Base-by-base conservation (phyloP, 2,888 invertebrate genomes). In the Tipula confusa region DNA sequence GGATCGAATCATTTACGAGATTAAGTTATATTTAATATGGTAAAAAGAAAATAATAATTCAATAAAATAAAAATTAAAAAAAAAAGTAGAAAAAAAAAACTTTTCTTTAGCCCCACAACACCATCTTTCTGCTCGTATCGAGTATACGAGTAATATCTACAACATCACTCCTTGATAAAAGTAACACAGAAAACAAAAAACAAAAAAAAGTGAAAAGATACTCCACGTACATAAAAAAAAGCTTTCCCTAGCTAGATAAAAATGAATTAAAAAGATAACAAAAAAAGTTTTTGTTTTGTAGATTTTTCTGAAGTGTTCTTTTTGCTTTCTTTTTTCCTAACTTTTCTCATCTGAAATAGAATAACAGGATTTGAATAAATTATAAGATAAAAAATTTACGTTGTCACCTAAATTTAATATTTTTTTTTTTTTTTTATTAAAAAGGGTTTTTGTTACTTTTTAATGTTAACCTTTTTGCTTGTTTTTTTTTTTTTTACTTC, bases 361-460 rank as follows among this genome's bases (percentile, higher is more conserved):
- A 64, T 64, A 64, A 64, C 64, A 64, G 64, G 64, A 64, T 64
- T 64, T 64, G 64, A 64, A 64, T 64, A 64, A 64, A 64, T 64
- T 64, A 64, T 64, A 64, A n/a, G 64, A 64, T 64, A 64, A 64
- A 48, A 64, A 64, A 64, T 9, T 64, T 64, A 64, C 64, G 64
- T 64, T 64, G 64, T 64, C 64, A 64, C 64, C 64, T 64, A 64
- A 64, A 64, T 64, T 64, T 64, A 64, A 64, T 64, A 64, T 64
- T 64, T 48, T 38, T 48, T 48, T 5, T 48, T 48, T 5, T 48
- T 48, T 64, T 64, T 64, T 64, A 64, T 24, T 64, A 64, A 64
- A 64, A 64, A 64, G 64, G 64, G 64, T 64, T 64, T 64, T 64
- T 64, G 64, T 64, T 64, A 64, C 64, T 64, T 64, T 64, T 64